These are phyloP conservation scores for Ischnus inquisitorius DNA, from an alignment of 2,888 invertebrate species.

Conservation along the genomic window DNA sequence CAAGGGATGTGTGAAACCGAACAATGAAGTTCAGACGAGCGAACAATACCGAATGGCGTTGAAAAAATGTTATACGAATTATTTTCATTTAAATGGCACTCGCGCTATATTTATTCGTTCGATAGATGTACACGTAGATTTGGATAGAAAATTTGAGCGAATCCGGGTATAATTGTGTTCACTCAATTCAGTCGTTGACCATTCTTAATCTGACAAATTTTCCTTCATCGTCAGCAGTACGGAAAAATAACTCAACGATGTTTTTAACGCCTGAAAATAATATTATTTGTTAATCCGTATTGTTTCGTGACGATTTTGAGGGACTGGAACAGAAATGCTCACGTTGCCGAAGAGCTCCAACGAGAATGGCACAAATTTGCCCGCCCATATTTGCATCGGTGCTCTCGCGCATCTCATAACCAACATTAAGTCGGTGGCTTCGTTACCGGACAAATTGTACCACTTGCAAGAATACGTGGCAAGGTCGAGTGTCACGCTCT, in stretches of 20 bases:
- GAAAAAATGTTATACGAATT: too few species aligned
- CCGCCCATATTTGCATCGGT: slow-evolving; percentile 75
- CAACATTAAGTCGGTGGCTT: slow-evolving; percentile 67
- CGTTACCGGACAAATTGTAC: slow-evolving; percentile 68
- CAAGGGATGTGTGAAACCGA: too few species aligned
- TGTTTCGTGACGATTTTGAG: background rate
- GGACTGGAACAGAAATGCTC: slow-evolving; percentile 35
- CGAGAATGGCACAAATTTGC: slow-evolving; percentile 74
- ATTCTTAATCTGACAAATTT: background rate
- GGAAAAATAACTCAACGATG: slow-evolving; percentile 72
- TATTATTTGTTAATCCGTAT: background rate
- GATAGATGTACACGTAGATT: too few species aligned
- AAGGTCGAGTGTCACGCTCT: slow-evolving; percentile 69
- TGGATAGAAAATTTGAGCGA: too few species aligned
- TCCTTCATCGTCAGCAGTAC: slow-evolving; percentile 52
- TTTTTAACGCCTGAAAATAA: slow-evolving; percentile 59
- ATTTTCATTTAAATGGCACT: too few species aligned
- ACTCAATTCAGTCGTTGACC: too few species aligned
- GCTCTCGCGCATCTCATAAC: slow-evolving; percentile 66
- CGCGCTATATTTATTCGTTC: too few species aligned
- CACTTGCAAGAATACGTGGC: slow-evolving; percentile 71
- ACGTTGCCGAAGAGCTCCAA: slow-evolving; percentile 74
- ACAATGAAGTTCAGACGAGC: too few species aligned
- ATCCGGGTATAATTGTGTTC: too few species aligned
- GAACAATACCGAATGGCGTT: too few species aligned